These are phyloP conservation scores for Leuciscus waleckii DNA, from an alignment of 2,797 vertebrate genomes.

Conservation along the genomic window DNA sequence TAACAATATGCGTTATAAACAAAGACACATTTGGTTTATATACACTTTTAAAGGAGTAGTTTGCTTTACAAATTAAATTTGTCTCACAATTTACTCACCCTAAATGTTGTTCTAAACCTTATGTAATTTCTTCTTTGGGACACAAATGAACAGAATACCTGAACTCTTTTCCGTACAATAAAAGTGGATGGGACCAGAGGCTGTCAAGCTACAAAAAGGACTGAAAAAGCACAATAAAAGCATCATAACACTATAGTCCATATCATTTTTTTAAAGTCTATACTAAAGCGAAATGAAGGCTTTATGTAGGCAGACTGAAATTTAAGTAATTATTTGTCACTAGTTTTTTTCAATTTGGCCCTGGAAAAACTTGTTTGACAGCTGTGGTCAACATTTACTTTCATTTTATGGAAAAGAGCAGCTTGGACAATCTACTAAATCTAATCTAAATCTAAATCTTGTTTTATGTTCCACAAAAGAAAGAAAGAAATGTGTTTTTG, in stretches of 20 bases:
- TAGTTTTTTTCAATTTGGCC: neutral
- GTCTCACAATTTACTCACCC: neutral
- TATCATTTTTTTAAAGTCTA: neutral
- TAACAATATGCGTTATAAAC: neutral
- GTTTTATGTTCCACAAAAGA: neutral
- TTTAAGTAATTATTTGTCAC: neutral
- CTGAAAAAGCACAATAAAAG: neutral
- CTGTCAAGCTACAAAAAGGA: neutral
- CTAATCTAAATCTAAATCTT: no score
- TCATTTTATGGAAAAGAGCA: neutral
- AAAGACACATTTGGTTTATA: neutral
- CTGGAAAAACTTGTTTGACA: neutral
- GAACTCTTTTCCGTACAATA: neutral
- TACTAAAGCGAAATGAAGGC: neutral
- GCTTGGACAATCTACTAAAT: neutral
- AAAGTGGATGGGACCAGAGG: neutral
- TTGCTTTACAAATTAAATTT: neutral
- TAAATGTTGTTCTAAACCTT: neutral
- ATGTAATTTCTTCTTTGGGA: neutral
- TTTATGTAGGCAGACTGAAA: neutral
- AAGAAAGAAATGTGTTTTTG: neutral
- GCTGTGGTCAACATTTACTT: neutral
- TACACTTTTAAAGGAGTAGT: neutral
- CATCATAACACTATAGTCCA: neutral
- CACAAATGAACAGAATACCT: neutral